A percentile compares a stretch with the other conserved stretches of the same genome.
Conservation (phyloP, 2,113 vertebrate species). For the Numenius arquata region DNA sequence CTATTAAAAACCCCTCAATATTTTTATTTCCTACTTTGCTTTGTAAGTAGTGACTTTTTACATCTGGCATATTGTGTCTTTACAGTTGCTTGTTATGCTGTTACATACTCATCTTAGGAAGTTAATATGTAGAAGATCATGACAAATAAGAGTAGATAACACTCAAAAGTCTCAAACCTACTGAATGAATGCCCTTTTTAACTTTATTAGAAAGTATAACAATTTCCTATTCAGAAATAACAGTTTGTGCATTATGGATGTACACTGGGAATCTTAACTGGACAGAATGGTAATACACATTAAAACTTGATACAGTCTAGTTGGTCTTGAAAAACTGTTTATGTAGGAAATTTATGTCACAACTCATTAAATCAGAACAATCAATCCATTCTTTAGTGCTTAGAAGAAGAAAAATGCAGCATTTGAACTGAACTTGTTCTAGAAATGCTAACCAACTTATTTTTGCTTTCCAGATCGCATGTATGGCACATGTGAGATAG, state of each 20-base stretch:
- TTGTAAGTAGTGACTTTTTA: neutral
- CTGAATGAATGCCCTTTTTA: neutral
- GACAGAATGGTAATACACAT: neutral
- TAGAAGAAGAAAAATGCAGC: neutral
- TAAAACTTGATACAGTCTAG: neutral
- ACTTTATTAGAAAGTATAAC: neutral
- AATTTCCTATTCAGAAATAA: neutral
- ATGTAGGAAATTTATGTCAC: neutral
- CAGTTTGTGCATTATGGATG: neutral
- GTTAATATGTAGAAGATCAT: neutral
- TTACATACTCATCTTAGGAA: neutral
- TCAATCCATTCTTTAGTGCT: neutral
- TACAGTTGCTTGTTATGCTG: neutral
- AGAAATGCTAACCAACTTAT: neutral
- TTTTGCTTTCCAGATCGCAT: constrained; percentile 74
- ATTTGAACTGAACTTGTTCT: neutral
- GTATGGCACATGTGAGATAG: constrained; percentile 85
- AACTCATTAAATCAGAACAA: neutral
- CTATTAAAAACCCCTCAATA: neutral
- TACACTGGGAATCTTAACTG: neutral
- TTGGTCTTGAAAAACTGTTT: neutral
- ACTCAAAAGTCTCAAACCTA: neutral
- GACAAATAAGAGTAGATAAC: neutral
- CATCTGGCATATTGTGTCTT: neutral
- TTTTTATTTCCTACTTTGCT: neutral